A percentile compares a stretch with the other conserved stretches of the same genome.
Conservation (phyloP, 2,797 vertebrate species). For the Bovichtus variegatus region DNA sequence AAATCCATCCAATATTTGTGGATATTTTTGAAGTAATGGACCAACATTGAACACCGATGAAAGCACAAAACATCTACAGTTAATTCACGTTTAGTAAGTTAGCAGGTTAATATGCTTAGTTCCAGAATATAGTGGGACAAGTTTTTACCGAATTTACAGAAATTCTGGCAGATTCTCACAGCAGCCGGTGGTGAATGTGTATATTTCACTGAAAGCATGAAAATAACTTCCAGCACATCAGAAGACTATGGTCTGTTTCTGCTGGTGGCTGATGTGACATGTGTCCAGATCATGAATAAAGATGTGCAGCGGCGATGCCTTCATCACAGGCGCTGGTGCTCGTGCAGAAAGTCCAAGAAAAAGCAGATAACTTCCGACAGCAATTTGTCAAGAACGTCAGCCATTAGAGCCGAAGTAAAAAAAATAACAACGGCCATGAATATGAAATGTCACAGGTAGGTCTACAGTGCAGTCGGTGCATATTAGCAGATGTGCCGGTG, state of each 20-base stretch:
- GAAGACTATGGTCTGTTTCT: not conserved
- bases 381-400: conserved; percentile 46
- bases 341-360: conserved; percentile 11
- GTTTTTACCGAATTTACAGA: too few relatives aligned
- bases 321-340: conserved; percentile 17
- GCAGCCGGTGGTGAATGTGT: conserved; percentile 1
- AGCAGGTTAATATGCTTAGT: too few relatives aligned
- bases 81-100: not conserved
- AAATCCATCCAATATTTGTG: too few relatives aligned
- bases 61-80: not conserved
- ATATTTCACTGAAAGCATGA: conserved; percentile 2
- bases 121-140: too few relatives aligned
- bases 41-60: too few relatives aligned
- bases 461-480: not conserved
- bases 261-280: conserved; percentile 22
- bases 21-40: too few relatives aligned
- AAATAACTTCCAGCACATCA: conserved; percentile 7
- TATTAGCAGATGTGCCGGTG: conserved; percentile 24
- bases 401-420: conserved; percentile 30
- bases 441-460: conserved; percentile 38
- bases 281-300: conserved; percentile 41
- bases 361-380: conserved; percentile 9
- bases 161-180: too few relatives aligned
- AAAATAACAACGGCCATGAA: conserved; percentile 38
- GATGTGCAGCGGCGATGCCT: conserved; percentile 1